phyloP scores from a whole-genome alignment of 2,797 vertebrate genomes.

The Acestrorhynchus altus region DNA sequence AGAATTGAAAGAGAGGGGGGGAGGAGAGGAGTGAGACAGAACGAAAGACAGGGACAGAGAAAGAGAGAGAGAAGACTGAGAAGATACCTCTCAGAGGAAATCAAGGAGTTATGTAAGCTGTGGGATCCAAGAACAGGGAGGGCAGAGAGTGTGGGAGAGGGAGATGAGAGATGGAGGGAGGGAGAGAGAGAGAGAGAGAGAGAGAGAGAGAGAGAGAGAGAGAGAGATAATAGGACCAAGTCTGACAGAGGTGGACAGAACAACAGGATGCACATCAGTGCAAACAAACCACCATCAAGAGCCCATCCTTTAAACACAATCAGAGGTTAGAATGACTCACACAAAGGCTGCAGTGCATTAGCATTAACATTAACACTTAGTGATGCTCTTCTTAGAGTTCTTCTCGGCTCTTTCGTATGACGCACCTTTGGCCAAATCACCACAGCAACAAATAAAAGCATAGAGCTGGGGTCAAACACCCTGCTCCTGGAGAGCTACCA shows the following conservation, averaged over 20 bases:
- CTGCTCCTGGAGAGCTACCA: too few species aligned
- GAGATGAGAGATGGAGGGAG: conserved; percentile 6
- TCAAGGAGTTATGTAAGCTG: conserved; percentile 73
- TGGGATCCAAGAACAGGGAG: conserved; percentile 57
- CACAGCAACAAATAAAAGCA: too few species aligned
- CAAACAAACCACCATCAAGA: not conserved
- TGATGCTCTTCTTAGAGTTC: too few species aligned
- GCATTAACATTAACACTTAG: too few species aligned
- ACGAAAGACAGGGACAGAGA: conserved; percentile 48
- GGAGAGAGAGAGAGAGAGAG: conserved; percentile 25
- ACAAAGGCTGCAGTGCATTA: too few species aligned
- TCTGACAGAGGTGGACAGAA: conserved; percentile 17
- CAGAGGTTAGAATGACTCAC: too few species aligned
- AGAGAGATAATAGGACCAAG: conserved; percentile 27
- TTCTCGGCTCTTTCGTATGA: too few species aligned
- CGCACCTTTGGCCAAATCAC: too few species aligned
- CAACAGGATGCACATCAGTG: not conserved
- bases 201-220: conserved; percentile 16
- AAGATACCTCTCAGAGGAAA: conserved; percentile 67
- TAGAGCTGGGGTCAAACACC: too few species aligned
- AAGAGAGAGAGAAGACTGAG: conserved; percentile 54
- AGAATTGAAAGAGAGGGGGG: conserved; percentile 52
- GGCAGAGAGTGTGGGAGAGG: conserved; percentile 46
- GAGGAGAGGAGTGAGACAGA: conserved; percentile 52
- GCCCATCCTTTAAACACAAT: too few species aligned